Evolutionary conservation across 2,797 vertebrate genomes (phyloP).

Genomic region (Rhynchonycteris naso): DNA sequence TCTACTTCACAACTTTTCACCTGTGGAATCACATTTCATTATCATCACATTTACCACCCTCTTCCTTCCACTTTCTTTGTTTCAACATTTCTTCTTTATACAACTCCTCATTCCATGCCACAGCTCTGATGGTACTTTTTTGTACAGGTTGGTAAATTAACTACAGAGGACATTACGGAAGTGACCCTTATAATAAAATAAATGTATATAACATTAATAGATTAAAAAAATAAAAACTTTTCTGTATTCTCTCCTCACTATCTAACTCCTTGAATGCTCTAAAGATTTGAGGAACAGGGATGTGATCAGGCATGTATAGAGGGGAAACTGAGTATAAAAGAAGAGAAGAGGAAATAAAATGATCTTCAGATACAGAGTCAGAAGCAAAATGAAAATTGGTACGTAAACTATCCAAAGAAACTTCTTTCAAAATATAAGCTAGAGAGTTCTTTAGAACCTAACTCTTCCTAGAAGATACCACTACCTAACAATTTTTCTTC

Average conservation of each 20-base stretch:
- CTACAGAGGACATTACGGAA: not conserved
- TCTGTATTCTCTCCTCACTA: not conserved
- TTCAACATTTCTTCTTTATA: not conserved
- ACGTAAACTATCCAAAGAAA: not conserved
- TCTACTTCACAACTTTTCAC: not conserved
- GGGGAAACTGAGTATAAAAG: not conserved
- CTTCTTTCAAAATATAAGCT: not conserved
- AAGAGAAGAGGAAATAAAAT: not conserved
- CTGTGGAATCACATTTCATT: not conserved
- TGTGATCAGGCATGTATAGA: not conserved
- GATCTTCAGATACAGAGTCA: not conserved
- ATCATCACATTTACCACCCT: not conserved
- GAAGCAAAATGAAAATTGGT: constrained; percentile 8
- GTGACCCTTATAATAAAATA: not conserved
- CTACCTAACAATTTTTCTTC: not conserved
- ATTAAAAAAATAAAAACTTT: not conserved
- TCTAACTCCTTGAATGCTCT: not conserved
- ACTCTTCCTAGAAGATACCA: not conserved
- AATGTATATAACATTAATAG: not conserved
- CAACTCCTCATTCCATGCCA: not conserved
- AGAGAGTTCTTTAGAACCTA: not conserved
- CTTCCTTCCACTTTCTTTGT: not conserved
- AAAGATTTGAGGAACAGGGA: not conserved
- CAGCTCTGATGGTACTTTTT: not conserved
- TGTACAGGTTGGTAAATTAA: not conserved